These are phyloP conservation scores for Pithys albifrons DNA, from an alignment of 2,113 vertebrate species.

Conservation along the genomic window DNA sequence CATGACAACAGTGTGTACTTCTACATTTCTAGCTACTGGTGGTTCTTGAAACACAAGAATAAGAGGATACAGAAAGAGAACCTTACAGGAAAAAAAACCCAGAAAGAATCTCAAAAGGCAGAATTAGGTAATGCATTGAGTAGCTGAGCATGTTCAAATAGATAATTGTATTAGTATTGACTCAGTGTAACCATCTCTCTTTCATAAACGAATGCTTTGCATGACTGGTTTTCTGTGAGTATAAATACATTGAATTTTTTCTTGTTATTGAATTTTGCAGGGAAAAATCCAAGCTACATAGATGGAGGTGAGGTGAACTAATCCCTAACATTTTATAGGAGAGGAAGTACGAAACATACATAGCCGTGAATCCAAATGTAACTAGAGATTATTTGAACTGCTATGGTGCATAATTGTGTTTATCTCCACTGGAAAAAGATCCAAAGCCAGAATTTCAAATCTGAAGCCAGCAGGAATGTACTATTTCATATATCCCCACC, in stretches of 20 bases:
- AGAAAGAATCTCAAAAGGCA: neutral
- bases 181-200: slow-evolving; percentile 25
- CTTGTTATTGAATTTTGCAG: slow-evolving; percentile 10
- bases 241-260: slow-evolving; percentile 28
- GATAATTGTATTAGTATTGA: slow-evolving; percentile 58
- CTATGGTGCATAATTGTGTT: neutral
- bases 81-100: neutral
- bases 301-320: neutral
- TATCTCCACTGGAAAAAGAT: neutral
- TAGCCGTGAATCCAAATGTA: neutral
- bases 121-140: slow-evolving; percentile 8
- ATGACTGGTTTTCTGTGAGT: slow-evolving; percentile 31
- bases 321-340: neutral
- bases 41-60: slow-evolving; percentile 37
- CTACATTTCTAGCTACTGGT: slow-evolving; percentile 35
- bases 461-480: neutral
- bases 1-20: slow-evolving; percentile 64
- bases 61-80: slow-evolving; percentile 34
- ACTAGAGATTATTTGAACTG: neutral
- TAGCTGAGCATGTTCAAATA: slow-evolving; percentile 26
- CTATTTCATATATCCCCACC: neutral
- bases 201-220: slow-evolving; percentile 22
- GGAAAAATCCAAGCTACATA: neutral
- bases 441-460: neutral
- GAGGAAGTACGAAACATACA: neutral